A percentile compares a stretch with the other conserved stretches of the same genome.
phyloP scores from a whole-genome alignment of 1,140 invertebrate genomes.

The Sycophila sp. region DNA sequence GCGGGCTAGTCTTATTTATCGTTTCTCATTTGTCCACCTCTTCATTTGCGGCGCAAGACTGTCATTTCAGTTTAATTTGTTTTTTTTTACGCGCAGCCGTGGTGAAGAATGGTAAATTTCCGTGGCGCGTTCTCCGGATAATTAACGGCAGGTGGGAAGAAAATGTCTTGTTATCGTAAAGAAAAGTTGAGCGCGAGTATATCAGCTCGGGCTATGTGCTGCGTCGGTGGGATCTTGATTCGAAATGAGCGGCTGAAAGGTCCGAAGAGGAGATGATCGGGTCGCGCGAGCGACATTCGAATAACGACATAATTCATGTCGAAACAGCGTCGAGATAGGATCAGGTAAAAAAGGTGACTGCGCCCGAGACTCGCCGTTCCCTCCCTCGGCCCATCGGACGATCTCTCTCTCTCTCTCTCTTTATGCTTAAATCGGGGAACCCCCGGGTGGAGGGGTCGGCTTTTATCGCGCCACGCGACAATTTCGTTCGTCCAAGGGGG shows the following conservation, averaged over 20 bases:
- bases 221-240: background rate
- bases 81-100: background rate
- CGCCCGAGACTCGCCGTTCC: background rate
- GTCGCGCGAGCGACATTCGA: slow-evolving; percentile 24
- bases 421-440: background rate
- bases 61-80: background rate
- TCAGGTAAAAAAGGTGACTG: background rate
- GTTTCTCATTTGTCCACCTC: background rate
- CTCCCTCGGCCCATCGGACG: background rate
- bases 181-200: slow-evolving; percentile 14
- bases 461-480: slow-evolving; percentile 23
- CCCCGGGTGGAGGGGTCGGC: background rate
- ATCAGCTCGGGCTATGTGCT: background rate
- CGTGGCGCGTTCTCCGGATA: background rate
- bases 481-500: background rate
- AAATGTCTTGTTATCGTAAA: background rate
- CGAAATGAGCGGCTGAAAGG: slow-evolving; percentile 14
- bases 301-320: slow-evolving; percentile 36
- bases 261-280: background rate
- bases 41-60: too few relatives aligned
- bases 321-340: slow-evolving; percentile 27
- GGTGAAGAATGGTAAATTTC: background rate
- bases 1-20: background rate
- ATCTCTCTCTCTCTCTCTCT: background rate
- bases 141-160: background rate